These are phyloP conservation scores for Drosophila maculinotata DNA, from an alignment of 2,888 invertebrate genomes.

Conservation along the genomic window DNA sequence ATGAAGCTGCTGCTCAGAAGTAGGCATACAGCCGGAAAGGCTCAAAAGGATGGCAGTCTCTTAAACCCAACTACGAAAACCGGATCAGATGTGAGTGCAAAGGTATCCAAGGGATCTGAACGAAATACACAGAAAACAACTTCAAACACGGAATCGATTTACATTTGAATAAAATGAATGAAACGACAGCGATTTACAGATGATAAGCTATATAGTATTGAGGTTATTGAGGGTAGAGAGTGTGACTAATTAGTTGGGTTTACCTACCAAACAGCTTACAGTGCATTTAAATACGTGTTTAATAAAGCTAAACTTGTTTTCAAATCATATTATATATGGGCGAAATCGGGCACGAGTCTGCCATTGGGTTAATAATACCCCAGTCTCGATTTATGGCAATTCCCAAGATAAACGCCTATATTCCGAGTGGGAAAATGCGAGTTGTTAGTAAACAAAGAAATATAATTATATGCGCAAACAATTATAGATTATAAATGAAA, in stretches of 20 bases:
- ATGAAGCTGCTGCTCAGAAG: constrained; percentile 36
- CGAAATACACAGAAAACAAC: background rate
- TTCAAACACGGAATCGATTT: background rate
- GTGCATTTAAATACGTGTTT: constrained; percentile 2
- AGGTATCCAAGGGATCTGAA: background rate
- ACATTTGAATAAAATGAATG: background rate
- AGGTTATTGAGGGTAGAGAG: background rate
- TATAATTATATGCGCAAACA: background rate
- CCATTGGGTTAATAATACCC: constrained; percentile 10
- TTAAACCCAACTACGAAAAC: background rate
- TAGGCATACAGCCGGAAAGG: constrained; percentile 4
- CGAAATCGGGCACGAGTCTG: constrained; percentile 1
- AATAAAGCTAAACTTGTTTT: constrained; percentile 17
- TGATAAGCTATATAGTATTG: background rate
- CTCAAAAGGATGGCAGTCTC: background rate
- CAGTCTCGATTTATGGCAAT: background rate
- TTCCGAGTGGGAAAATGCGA: constrained; percentile 2
- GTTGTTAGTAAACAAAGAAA: constrained; percentile 1
- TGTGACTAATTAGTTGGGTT: too few relatives aligned
- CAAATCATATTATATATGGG: background rate
- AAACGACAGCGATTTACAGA: background rate
- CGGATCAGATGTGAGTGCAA: background rate
- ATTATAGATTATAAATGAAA: background rate
- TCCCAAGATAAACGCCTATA: constrained; percentile 1
- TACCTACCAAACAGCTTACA: background rate